These are phyloP conservation scores for Pachypeltis micranthus DNA, from an alignment of 1,140 invertebrate genomes.

Conservation along the genomic window DNA sequence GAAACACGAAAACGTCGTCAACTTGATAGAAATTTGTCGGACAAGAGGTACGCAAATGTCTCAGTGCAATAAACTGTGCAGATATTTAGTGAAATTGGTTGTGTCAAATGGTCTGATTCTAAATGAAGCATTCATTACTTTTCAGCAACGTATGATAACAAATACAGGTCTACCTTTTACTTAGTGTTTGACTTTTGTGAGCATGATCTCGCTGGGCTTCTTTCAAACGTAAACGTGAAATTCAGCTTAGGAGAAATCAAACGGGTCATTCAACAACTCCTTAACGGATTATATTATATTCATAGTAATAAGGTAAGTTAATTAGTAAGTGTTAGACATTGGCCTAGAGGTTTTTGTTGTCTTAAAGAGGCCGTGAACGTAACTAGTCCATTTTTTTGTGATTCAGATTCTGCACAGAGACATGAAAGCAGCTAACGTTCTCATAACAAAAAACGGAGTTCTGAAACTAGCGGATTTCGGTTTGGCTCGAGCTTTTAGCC, in stretches of 20 bases:
- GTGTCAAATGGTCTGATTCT: no score
- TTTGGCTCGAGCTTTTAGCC: slow-evolving; percentile 79
- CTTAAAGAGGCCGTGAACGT: no score
- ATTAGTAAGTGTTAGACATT: no score
- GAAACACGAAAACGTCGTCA: slow-evolving; percentile 96
- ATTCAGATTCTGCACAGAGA: slow-evolving; percentile 76
- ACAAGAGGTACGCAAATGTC: slow-evolving; percentile 79
- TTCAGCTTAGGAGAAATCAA: slow-evolving; percentile 96
- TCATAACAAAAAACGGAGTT: slow-evolving; percentile 94
- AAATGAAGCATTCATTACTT: slow-evolving; percentile 25
- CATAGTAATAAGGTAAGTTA: slow-evolving; percentile 82
- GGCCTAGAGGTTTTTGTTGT: no score
- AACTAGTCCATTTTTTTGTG: no score
- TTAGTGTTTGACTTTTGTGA: slow-evolving; percentile 99
- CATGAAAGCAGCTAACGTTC: slow-evolving; percentile 98
- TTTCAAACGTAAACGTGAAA: slow-evolving; percentile 93
- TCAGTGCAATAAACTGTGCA: no score
- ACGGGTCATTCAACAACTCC: slow-evolving; percentile 92
- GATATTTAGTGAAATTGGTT: no score
- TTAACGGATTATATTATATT: slow-evolving; percentile 95
- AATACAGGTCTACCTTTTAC: slow-evolving; percentile 88
- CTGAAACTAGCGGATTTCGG: slow-evolving; percentile 90
- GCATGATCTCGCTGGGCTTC: slow-evolving; percentile 91
- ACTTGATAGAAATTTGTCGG: slow-evolving; percentile 91
- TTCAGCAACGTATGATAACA: slow-evolving; percentile 68